These are phyloP conservation scores for Spinibarbus caldwelli DNA, from an alignment of 2,797 vertebrate species.

Conservation along the genomic window DNA sequence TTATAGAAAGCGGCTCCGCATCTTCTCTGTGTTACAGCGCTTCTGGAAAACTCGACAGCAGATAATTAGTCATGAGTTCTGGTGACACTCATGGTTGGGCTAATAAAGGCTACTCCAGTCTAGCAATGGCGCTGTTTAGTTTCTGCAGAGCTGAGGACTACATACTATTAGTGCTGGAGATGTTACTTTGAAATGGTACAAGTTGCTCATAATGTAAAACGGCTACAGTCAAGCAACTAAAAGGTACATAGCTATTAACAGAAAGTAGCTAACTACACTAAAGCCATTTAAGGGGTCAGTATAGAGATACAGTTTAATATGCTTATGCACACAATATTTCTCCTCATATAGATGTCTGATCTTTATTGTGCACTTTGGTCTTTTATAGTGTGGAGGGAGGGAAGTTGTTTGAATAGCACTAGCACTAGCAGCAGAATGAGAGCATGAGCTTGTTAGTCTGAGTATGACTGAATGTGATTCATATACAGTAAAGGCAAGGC, in stretches of 20 bases:
- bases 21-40: background rate
- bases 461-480: conserved; percentile 1
- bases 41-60: conserved; percentile 17
- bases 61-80: conserved; percentile 52
- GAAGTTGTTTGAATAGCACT: background rate
- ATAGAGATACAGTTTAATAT: background rate
- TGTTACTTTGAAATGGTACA: background rate
- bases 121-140: conserved; percentile 11
- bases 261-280: background rate
- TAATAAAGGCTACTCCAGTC: conserved; percentile 32
- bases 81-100: conserved; percentile 23
- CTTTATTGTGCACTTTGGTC: background rate
- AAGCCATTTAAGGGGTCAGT: background rate
- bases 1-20: background rate
- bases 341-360: background rate
- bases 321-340: background rate
- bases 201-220: background rate
- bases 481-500: background rate
- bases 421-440: background rate
- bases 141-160: background rate
- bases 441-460: conserved; percentile 10
- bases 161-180: background rate
- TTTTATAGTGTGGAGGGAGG: background rate
- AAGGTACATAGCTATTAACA: background rate
- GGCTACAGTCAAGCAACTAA: background rate